A percentile compares a stretch with the other conserved stretches of the same genome.
Conservation (phyloP, 92 coral and sea anemone genomes). For the Zoanthus sansibaricus region DNA sequence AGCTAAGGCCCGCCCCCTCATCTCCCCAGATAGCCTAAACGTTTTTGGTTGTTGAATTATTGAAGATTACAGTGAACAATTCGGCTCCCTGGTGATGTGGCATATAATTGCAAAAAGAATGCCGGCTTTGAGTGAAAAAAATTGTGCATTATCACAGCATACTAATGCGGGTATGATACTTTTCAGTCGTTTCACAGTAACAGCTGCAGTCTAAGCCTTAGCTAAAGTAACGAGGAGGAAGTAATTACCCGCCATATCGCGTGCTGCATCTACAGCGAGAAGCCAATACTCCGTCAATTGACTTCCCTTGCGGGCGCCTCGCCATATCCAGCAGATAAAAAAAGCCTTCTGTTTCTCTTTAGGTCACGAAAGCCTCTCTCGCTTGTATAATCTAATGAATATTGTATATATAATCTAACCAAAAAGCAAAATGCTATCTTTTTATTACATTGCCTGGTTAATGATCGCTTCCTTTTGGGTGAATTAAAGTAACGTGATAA, state of each 20-base stretch:
- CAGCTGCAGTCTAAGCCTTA: not conserved
- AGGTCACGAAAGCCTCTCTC: conserved; percentile 45
- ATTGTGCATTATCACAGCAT: conserved; percentile 1
- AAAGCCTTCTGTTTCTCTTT: conserved; percentile 24
- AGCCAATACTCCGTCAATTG: conserved; percentile 22
- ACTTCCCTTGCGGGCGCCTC: conserved; percentile 36
- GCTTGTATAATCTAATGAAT: conserved; percentile 31
- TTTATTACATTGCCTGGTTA: not conserved
- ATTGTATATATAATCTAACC: not conserved
- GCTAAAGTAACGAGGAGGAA: not conserved
- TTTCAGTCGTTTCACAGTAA: conserved; percentile 2
- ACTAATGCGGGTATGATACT: not conserved
- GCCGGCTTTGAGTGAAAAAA: not conserved
- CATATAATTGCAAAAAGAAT: not conserved
- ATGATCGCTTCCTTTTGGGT: not conserved
- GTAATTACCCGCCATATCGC: conserved; percentile 17
- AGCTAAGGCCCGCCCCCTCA: conserved; percentile 31
- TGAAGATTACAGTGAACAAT: not conserved
- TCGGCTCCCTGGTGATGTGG: not conserved
- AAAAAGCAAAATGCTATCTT: not conserved
- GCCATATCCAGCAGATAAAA: conserved; percentile 24
- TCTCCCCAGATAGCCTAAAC: conserved; percentile 8
- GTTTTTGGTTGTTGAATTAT: not conserved
- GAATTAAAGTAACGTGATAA: not conserved
- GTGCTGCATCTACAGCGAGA: conserved; percentile 2